phyloP scores from a whole-genome alignment of 1,140 invertebrate genomes.

The Sinella curviseta region DNA sequence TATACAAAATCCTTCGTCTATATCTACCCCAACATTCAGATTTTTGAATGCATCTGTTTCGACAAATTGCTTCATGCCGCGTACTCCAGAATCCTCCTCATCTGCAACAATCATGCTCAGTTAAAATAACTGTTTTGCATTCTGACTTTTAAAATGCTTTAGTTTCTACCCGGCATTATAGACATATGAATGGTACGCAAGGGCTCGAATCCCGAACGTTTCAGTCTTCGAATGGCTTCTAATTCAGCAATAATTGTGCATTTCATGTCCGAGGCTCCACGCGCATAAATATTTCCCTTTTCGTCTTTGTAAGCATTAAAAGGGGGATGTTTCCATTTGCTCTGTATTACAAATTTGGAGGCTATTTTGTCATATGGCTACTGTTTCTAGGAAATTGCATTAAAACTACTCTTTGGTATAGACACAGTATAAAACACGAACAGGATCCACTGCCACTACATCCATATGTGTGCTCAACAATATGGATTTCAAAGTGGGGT shows the following conservation, averaged over 20 bases:
- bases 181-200: constrained; percentile 66
- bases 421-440: too few species aligned
- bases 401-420: too few species aligned
- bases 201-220: constrained; percentile 57
- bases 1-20: not conserved
- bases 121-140: not conserved
- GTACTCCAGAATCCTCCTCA: not conserved
- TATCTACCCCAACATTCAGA: not conserved
- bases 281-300: constrained; percentile 76
- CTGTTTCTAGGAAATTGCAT: too few species aligned
- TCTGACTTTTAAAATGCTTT: too few species aligned
- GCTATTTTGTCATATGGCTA: too few species aligned
- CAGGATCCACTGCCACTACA: too few species aligned
- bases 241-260: constrained; percentile 76
- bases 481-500: too few species aligned
- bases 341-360: too few species aligned
- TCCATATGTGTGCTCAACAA: too few species aligned
- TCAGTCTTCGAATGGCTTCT: constrained; percentile 71
- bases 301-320: constrained; percentile 74
- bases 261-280: constrained; percentile 83
- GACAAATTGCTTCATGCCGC: not conserved
- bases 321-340: constrained; percentile 80
- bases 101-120: too few species aligned
- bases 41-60: not conserved
- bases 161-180: constrained; percentile 59